Evolutionary conservation across 64 coral and sea anemone species (phyloP).

Genomic region (Montipora cactus): DNA sequence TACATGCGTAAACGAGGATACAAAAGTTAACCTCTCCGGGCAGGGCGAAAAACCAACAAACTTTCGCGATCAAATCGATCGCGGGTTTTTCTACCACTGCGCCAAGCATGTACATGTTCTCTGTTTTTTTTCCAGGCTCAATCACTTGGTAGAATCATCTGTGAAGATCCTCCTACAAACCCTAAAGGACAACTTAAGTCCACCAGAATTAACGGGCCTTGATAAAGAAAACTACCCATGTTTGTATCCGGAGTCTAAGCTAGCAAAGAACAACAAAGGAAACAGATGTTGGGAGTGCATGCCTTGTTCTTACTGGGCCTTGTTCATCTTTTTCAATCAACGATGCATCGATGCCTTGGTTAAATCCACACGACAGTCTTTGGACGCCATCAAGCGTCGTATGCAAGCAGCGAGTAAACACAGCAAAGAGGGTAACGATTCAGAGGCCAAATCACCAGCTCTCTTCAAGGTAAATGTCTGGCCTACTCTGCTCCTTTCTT

Average conservation of each 20-base stretch:
- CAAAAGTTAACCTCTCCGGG: no score
- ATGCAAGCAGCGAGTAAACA: slow-evolving; percentile 72
- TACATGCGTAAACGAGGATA: no score
- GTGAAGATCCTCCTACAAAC: slow-evolving; percentile 81
- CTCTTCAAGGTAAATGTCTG: slow-evolving; percentile 51
- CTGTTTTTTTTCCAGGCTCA: slow-evolving; percentile 43
- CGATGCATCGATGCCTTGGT: slow-evolving; percentile 72
- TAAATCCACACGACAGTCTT: slow-evolving; percentile 53
- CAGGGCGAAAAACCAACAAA: no score
- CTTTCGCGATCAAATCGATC: no score
- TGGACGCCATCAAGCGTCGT: slow-evolving; percentile 66
- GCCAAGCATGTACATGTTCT: no score
- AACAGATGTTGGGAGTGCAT: slow-evolving; percentile 98
- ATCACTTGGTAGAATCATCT: slow-evolving; percentile 85
- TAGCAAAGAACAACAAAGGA: slow-evolving; percentile 94
- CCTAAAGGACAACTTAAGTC: slow-evolving; percentile 80
- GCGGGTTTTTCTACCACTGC: no score
- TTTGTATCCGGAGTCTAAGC: slow-evolving; percentile 89
- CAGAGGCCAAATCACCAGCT: slow-evolving; percentile 35
- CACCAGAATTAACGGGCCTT: slow-evolving; percentile 72
- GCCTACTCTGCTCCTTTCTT: not conserved
- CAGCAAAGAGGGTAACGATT: slow-evolving; percentile 33
- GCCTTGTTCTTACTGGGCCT: slow-evolving; percentile 94
- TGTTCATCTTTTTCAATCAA: slow-evolving; percentile 72
- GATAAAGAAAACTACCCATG: slow-evolving; percentile 89